Base-by-base conservation (phyloP, 2,888 invertebrate genomes). In the Hirudinaria manillensis region DNA sequence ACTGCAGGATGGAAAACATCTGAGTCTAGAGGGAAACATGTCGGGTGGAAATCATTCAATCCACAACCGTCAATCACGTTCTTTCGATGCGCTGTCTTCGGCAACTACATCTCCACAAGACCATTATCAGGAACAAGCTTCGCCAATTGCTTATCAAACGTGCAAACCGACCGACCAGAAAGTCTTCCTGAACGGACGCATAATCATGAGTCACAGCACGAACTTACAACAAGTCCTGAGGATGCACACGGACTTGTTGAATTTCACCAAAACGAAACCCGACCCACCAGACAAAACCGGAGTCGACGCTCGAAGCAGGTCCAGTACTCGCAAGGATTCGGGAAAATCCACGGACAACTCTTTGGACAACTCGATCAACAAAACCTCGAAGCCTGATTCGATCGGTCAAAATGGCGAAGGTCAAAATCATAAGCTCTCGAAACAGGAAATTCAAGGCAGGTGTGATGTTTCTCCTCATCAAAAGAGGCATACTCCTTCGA, bases 81-180 rank as follows among this genome's bases (percentile, higher is more conserved):
- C 73, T 32, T 61, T 61, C 65, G 73, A 73, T 29, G 73, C 65
- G 21, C 65, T 73, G 3, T 73, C 73, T 29, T 53, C 72, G 21
- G 32, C 29, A 24, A 34, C n/a, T 24, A 70, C 2, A 10, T 45
- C 70, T 21, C 19, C 38, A 24, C 72, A 72, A 45, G 29, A 73
- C 73, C 53, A 53, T 10, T 6, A 21, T 21, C 27, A 72, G 13
- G 55, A 72, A 10, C 34, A 70, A 21, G 4, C 32, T 19, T 29
- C 32, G 6, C 36, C 65, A 24, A 10, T 73, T 36, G 36, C 61
- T 24, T 27, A 34, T 34, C 68, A 68, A 36, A 27, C 73, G 3
- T 73, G 61, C 10, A 73, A 73, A 38, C 73, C 73, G 34, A 73
- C 73, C 24, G 65, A 73, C n/a, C 73, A 73, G 38, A 73, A 73